Evolutionary conservation across 2,113 vertebrate species (phyloP).

Genomic region (Petaurus breviceps): DNA sequence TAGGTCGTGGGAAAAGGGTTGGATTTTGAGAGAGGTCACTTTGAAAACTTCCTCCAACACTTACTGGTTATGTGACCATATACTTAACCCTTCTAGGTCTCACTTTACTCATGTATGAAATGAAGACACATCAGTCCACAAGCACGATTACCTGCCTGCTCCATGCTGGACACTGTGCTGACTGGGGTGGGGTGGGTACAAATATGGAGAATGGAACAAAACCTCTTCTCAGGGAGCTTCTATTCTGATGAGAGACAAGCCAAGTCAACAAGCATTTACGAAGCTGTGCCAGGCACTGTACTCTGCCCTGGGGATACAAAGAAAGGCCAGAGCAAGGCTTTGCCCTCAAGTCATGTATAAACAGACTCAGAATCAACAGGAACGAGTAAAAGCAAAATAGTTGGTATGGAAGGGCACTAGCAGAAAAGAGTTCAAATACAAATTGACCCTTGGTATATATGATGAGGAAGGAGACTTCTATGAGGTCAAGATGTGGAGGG

Average conservation of each 20-base stretch:
- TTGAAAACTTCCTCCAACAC: background rate
- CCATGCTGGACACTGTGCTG: background rate
- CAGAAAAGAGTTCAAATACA: too few species aligned
- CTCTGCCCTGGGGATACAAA: background rate
- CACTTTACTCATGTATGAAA: background rate
- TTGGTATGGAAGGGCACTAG: too few species aligned
- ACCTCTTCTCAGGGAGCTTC: constrained; percentile 28
- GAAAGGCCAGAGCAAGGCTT: background rate
- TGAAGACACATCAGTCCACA: background rate
- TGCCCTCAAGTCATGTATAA: too few species aligned
- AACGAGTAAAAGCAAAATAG: too few species aligned
- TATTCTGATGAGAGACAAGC: background rate
- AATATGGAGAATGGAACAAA: background rate
- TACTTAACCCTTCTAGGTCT: background rate
- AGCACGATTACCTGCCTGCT: background rate
- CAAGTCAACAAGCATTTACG: constrained; percentile 31
- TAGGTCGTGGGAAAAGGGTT: background rate
- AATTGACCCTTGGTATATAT: too few species aligned
- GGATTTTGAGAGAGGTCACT: background rate
- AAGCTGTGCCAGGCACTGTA: background rate
- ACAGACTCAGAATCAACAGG: too few species aligned
- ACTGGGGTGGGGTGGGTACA: constrained; percentile 11
- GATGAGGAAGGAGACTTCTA: too few species aligned
- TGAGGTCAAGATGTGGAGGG: too few species aligned
- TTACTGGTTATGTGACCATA: background rate